Evolutionary conservation across 2,888 invertebrate genomes (phyloP), one percentile per base, ranked within the genome.

Genomic region (Corbicula japonica): DNA sequence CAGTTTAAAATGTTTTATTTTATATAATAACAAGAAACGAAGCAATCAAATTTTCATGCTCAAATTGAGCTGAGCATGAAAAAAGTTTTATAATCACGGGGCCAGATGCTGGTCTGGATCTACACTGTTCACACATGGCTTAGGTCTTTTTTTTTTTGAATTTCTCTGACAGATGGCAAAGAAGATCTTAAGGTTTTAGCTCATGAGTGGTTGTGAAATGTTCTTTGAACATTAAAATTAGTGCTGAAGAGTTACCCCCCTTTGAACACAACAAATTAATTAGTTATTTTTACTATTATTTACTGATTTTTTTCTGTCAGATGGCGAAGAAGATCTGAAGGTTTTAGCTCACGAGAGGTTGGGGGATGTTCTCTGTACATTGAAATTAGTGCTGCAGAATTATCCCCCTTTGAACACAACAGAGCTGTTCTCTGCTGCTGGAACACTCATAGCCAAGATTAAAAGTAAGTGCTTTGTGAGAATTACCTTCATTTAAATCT

Each of bases 181-280:
- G 90, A 91, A 58, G 92, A 90, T 61, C 60, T 90, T 28, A 83
- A 88, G 56, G 93, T 93, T 28, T 79, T 87, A 2, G 94, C 94
- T 32, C 94, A 94, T 86, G 94, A 94, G 85, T 87, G 93, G 34
- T 89, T 95, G 30, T 94, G 94, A 3, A 94, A 94, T 76, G 94
- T 94, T 10, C 87, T 94, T 66, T 89, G 92, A 60, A 93, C 94
- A 21, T 88, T 95, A 78, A 91, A 94, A 76, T 90, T 88, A 35
- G 93, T 94, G n/a, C 86, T 95, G 62, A 94, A 94, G 87, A 92
- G 92, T 54, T 94, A 94, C 84, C 93, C 94, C 8, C 92, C 94
- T 8, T 90, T 95, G 5, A 94, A 94, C 79, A 94, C 94, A 21
- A 93, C 94, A 10, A 94, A 94, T n/a, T n/a, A n/a, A n/a, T n/a